Conservation (phyloP, 2,113 vertebrate genomes). For the Petaurus breviceps region DNA sequence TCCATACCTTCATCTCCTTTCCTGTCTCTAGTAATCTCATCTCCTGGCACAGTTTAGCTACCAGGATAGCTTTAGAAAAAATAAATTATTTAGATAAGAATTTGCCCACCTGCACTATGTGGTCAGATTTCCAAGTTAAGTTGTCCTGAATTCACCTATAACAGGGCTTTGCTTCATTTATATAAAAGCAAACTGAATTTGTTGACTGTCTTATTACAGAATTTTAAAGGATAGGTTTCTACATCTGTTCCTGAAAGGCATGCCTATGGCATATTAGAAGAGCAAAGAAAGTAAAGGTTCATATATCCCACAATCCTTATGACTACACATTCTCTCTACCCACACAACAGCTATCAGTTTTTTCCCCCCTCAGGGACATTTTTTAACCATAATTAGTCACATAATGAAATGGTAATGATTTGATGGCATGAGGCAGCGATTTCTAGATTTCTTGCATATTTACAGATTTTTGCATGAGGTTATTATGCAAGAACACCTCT, state of each 20-base stretch:
- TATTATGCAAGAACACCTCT: background rate
- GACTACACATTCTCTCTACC: background rate
- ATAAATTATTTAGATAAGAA: background rate
- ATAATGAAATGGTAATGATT: background rate
- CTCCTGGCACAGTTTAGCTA: background rate
- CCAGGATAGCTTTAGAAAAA: background rate
- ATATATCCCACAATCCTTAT: background rate
- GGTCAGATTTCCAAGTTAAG: constrained; percentile 10
- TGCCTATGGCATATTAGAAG: background rate
- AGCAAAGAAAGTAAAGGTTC: background rate
- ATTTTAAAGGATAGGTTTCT: background rate
- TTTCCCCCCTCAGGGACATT: background rate
- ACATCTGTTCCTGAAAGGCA: background rate
- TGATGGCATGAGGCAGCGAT: background rate
- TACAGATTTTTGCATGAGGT: constrained; percentile 16
- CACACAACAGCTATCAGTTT: too few species aligned
- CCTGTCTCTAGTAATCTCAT: background rate
- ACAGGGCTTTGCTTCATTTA: background rate
- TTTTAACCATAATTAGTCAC: background rate
- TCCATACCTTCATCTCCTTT: background rate
- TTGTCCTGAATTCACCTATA: background rate
- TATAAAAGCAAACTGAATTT: constrained; percentile 8
- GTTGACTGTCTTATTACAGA: background rate
- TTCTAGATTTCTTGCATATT: constrained; percentile 9
- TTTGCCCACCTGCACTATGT: background rate